These are phyloP conservation scores for Parnassius glacialis DNA, from an alignment of 2,888 invertebrate species.

Conservation along the genomic window DNA sequence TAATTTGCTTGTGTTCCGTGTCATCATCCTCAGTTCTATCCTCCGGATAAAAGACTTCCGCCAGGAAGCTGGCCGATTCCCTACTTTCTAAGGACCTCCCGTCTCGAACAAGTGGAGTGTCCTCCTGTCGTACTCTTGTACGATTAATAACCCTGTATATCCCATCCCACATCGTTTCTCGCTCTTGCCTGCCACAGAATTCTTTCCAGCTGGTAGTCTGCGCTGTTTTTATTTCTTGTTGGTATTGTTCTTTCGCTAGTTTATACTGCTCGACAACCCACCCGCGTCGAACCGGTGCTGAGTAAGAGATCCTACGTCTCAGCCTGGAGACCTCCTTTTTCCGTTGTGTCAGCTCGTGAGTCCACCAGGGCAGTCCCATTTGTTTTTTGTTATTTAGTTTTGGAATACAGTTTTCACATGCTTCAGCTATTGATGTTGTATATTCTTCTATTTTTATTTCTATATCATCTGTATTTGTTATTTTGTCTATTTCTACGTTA, in stretches of 20 bases:
- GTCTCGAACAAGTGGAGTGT: not conserved
- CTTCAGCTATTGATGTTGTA: too few relatives aligned
- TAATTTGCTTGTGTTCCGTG: not conserved
- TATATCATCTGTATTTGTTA: too few relatives aligned
- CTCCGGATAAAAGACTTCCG: slow-evolving; percentile 24
- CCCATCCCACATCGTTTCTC: too few relatives aligned
- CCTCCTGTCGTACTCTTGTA: too few relatives aligned
- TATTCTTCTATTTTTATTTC: too few relatives aligned
- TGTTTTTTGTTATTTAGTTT: too few relatives aligned
- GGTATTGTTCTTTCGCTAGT: slow-evolving; percentile 14
- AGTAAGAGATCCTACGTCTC: slow-evolving; percentile 11
- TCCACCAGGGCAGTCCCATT: too few relatives aligned
- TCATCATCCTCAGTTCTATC: not conserved
- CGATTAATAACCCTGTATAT: too few relatives aligned
- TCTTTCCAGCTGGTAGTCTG: not conserved
- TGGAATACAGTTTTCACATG: too few relatives aligned
- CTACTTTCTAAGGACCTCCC: not conserved
- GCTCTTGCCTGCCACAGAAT: too few relatives aligned
- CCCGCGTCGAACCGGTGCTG: slow-evolving; percentile 8
- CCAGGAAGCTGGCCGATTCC: slow-evolving; percentile 14
- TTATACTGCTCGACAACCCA: slow-evolving; percentile 24
- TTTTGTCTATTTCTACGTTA: too few relatives aligned
- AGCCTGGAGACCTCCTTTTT: not conserved
- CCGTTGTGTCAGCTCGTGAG: too few relatives aligned
- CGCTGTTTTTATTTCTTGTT: slow-evolving; percentile 9